Percentiles rank a stretch among this genome's conserved stretches.
Conservation (phyloP, 2,888 invertebrate genomes). For the Eristalinus aeneus region DNA sequence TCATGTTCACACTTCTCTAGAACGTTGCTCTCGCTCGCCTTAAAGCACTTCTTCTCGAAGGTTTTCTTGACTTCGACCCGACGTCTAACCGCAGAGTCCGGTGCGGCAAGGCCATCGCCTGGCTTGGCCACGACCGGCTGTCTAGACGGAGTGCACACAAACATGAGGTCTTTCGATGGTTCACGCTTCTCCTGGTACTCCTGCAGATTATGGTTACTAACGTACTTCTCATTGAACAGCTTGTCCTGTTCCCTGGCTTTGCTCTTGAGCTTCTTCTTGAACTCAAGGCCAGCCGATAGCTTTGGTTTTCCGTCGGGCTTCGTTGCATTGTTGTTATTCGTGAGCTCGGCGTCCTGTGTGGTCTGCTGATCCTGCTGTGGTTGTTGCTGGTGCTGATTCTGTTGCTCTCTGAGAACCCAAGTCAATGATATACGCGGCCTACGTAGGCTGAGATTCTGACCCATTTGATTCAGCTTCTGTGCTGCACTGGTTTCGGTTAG, state of each 20-base stretch:
- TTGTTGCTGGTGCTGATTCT: conserved; percentile 78
- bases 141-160: conserved; percentile 79
- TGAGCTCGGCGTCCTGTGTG: conserved; percentile 52
- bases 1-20: conserved; percentile 72
- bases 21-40: conserved; percentile 68
- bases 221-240: conserved; percentile 77
- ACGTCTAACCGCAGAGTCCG: conserved; percentile 57
- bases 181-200: conserved; percentile 76
- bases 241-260: conserved; percentile 77
- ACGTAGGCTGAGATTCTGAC: conserved; percentile 82
- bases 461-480: conserved; percentile 79
- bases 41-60: conserved; percentile 57
- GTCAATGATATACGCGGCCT: conserved; percentile 87
- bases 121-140: conserved; percentile 74
- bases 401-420: conserved; percentile 87
- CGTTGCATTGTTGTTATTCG: conserved; percentile 54
- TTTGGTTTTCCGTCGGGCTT: conserved; percentile 47
- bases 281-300: conserved; percentile 52
- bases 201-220: conserved; percentile 79
- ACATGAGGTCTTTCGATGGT: conserved; percentile 78
- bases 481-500: conserved; percentile 71
- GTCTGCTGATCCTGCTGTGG: conserved; percentile 58
- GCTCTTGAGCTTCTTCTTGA: conserved; percentile 75
- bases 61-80: conserved; percentile 59
- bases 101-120: conserved; percentile 73